Base-by-base conservation (phyloP, 2,888 invertebrate genomes). In the Trissoscelio sp. region DNA sequence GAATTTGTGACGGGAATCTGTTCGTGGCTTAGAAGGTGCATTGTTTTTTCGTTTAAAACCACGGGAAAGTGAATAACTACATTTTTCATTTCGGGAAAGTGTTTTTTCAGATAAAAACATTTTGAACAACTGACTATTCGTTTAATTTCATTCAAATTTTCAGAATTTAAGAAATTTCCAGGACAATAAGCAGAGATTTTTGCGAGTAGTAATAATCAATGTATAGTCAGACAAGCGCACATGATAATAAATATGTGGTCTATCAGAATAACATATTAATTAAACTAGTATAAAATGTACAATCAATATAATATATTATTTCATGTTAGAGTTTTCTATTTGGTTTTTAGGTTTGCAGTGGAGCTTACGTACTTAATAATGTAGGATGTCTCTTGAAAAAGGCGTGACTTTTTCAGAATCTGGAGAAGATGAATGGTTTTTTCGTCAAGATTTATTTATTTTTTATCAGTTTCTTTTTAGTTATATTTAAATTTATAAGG, bases 151-250 rank as follows among this genome's bases (percentile, higher is more conserved):
- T 6, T 64, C 12, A 64, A 44, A 7, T 34, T 48, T 46, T 62
- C 14, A 39, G 28, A 39, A 42, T 24, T 7, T 11, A 9, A 14
- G n/a, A n/a, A 48, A 22, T 44, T 60, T 60, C 39, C 28, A 42
- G 16, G 53, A 53, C 53, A 53, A 67, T 67, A 67, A 53, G 66
- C 53, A 24, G 12, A 18, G 42, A 67, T 64, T 64, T 64, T 42
- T 39, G 20, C 37, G 12, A 55, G 57, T 55, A 7, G 69, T 69
- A 34, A 22, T 57, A 69, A 57, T 69, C 69, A 57, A 57, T 69
- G 37, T 69, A 57, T 57, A 57, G 34, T 57, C 57, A 51, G 57
- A 34, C 57, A 57, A 67, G 67, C 44, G 67, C 31, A 44, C 55
- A 4, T 31, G 42, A 53, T 67, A 53, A 67, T 55, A 55, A 67